A percentile compares a stretch with the other conserved stretches of the same genome.
Conservation (phyloP, 2,888 invertebrate genomes). For the Rosalia funebris region DNA sequence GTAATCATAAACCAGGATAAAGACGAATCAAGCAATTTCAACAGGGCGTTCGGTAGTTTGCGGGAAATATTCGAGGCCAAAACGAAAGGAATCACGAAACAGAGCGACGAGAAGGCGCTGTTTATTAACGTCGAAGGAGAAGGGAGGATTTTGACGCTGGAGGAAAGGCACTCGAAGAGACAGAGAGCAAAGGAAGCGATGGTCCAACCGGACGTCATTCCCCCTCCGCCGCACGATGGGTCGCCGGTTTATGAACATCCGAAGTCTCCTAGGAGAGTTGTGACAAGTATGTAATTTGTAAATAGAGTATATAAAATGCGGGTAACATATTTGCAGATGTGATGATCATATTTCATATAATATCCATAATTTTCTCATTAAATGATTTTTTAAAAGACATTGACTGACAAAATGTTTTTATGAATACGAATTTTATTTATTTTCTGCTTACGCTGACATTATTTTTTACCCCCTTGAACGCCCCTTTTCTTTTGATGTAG, state of each 20-base stretch:
- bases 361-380: too few species aligned
- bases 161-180: slow-evolving; percentile 77
- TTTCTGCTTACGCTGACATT: too few species aligned
- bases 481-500: too few species aligned
- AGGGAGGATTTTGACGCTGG: slow-evolving; percentile 75
- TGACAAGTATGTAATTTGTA: too few species aligned
- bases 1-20: slow-evolving; percentile 27
- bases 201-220: slow-evolving; percentile 76
- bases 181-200: slow-evolving; percentile 69
- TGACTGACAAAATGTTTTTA: too few species aligned
- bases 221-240: slow-evolving; percentile 69
- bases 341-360: too few species aligned
- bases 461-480: too few species aligned
- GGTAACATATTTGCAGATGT: too few species aligned
- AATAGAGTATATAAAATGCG: too few species aligned
- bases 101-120: slow-evolving; percentile 59
- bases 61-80: slow-evolving; percentile 79
- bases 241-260: slow-evolving; percentile 71
- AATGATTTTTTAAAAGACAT: too few species aligned
- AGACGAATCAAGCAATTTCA: slow-evolving; percentile 49
- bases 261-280: slow-evolving; percentile 68
- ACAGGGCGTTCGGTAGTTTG: slow-evolving; percentile 73
- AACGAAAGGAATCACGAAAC: slow-evolving; percentile 63
- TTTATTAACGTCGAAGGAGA: slow-evolving; percentile 66
- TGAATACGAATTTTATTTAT: too few species aligned